These are phyloP conservation scores for Carlito syrichta DNA, from an alignment of 2,113 vertebrate species.

Conservation along the genomic window DNA sequence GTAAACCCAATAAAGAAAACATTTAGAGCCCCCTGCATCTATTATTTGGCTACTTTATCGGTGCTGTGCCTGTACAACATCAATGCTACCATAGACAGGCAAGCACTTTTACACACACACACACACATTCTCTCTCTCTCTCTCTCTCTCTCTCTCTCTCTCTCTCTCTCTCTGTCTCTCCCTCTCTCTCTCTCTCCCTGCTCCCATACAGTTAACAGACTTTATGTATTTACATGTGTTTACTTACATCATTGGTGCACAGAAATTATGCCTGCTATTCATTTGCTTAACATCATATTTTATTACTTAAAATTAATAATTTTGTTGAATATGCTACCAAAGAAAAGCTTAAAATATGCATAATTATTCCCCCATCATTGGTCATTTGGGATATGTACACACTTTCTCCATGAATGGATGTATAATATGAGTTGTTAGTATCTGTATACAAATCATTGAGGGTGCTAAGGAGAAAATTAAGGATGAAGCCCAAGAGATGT, in stretches of 20 bases:
- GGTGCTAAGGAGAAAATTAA: neutral
- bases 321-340: neutral
- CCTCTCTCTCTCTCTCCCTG: no score
- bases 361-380: neutral
- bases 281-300: neutral
- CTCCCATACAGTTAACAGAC: neutral
- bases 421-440: neutral
- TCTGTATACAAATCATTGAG: neutral
- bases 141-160: no score
- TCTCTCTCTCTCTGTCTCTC: no score
- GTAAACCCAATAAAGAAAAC: neutral
- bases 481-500: neutral
- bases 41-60: neutral
- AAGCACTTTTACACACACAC: neutral
- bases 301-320: neutral
- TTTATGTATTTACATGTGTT: neutral
- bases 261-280: neutral
- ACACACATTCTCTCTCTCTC: no score
- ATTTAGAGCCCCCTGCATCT: neutral
- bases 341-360: neutral
- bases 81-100: neutral
- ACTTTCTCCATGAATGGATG: neutral
- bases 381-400: neutral
- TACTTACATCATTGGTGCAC: neutral
- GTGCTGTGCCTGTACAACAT: neutral